phyloP scores from a whole-genome alignment of 2,113 vertebrate species.

The Phaethon lepturus region DNA sequence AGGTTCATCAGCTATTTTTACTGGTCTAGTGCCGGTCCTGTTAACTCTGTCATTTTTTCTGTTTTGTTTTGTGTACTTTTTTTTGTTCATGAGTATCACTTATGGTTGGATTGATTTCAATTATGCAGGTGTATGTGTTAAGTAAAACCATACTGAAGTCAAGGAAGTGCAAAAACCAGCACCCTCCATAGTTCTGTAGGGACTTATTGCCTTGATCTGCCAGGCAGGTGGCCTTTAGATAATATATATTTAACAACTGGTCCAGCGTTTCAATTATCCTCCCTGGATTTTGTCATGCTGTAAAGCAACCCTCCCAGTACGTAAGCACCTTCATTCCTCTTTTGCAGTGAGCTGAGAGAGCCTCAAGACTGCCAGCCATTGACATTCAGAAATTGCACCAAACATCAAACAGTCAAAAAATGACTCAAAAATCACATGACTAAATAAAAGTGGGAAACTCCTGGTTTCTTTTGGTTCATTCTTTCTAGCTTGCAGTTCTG shows the following conservation, averaged over 20 bases:
- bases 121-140: constrained; percentile 64
- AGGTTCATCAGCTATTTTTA: constrained; percentile 66
- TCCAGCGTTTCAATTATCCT: constrained; percentile 28
- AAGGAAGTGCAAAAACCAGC: constrained; percentile 65
- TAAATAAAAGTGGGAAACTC: neutral
- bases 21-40: constrained; percentile 17
- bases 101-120: constrained; percentile 45
- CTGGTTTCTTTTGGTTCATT: neutral
- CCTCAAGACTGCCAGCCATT: neutral
- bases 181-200: neutral
- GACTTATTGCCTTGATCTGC: constrained; percentile 30
- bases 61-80: constrained; percentile 2
- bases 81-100: constrained; percentile 15
- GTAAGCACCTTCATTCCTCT: neutral
- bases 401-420: neutral
- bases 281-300: neutral
- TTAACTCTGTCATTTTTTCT: constrained; percentile 47
- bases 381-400: neutral
- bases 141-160: constrained; percentile 45
- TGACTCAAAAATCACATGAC: neutral
- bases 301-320: neutral
- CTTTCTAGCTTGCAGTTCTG: neutral
- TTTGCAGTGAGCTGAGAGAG: neutral
- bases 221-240: constrained; percentile 42
- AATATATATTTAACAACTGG: constrained; percentile 24